These are phyloP conservation scores for Empis stercorea DNA, from an alignment of 2,888 invertebrate genomes.

Conservation along the genomic window DNA sequence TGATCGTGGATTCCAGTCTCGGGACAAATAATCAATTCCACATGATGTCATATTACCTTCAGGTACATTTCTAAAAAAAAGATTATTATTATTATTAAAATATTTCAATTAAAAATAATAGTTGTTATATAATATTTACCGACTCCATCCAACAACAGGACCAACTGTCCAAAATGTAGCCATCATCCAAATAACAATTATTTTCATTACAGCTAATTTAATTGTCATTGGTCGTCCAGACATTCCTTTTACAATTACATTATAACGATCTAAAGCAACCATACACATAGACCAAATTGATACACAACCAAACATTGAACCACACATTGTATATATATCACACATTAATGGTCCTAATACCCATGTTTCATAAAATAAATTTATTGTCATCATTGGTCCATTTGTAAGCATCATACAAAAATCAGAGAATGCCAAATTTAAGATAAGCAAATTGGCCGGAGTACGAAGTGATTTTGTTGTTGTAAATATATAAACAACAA, in stretches of 20 bases:
- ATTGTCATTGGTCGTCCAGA: slow-evolving; percentile 74
- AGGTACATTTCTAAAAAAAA: slow-evolving; percentile 64
- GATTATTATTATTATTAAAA: neutral
- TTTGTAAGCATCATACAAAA: slow-evolving; percentile 71
- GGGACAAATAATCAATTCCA: slow-evolving; percentile 73
- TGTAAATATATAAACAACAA: slow-evolving; percentile 34
- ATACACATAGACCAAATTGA: slow-evolving; percentile 90
- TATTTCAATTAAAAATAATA: neutral
- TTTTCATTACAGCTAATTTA: slow-evolving; percentile 63
- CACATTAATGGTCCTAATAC: slow-evolving; percentile 57
- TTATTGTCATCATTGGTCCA: slow-evolving; percentile 36
- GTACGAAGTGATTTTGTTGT: slow-evolving; percentile 50
- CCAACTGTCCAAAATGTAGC: slow-evolving; percentile 67
- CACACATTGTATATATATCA: slow-evolving; percentile 73
- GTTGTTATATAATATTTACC: slow-evolving; percentile 55
- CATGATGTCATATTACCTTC: slow-evolving; percentile 92
- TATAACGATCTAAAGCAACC: slow-evolving; percentile 87
- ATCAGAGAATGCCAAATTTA: slow-evolving; percentile 85
- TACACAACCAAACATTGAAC: slow-evolving; percentile 77
- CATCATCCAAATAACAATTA: slow-evolving; percentile 67
- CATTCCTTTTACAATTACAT: slow-evolving; percentile 85
- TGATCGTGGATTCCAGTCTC: slow-evolving; percentile 61
- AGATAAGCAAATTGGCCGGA: slow-evolving; percentile 80
- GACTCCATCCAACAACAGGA: slow-evolving; percentile 78
- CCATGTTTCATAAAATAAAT: slow-evolving; percentile 32